Conservation (phyloP, 2,888 invertebrate species). For the Oxystoma pomonae region DNA sequence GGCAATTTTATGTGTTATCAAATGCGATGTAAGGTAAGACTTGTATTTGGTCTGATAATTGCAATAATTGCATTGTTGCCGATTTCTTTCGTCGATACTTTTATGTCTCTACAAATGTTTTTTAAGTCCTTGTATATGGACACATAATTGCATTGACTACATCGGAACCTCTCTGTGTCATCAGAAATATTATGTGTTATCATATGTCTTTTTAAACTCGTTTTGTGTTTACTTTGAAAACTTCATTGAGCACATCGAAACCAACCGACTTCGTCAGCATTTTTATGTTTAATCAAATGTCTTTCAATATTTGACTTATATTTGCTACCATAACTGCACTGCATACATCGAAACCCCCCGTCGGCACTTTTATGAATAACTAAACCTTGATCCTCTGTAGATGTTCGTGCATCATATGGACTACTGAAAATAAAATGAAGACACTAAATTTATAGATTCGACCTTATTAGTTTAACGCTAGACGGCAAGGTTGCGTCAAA, state of each 20-base stretch:
- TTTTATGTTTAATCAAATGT: background rate
- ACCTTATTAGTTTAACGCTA: too few species aligned
- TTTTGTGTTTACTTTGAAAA: background rate
- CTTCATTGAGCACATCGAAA: background rate
- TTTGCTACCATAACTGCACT: too few species aligned
- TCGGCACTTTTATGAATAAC: too few species aligned
- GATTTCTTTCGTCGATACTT: background rate
- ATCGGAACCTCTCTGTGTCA: background rate
- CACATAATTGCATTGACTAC: background rate
- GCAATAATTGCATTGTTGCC: background rate
- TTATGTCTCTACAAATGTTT: background rate
- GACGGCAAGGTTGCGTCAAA: too few species aligned
- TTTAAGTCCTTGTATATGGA: background rate
- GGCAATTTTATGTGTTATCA: background rate
- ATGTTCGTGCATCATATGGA: too few species aligned
- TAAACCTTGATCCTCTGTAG: too few species aligned
- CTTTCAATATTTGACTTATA: too few species aligned
- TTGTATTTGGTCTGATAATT: background rate
- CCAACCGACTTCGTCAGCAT: background rate
- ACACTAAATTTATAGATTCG: too few species aligned
- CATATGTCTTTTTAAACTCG: background rate
- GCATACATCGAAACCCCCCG: too few species aligned
- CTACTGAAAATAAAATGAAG: too few species aligned
- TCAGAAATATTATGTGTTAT: background rate
- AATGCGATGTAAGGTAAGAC: background rate